These are phyloP conservation scores for Drosophila koepferae DNA, from an alignment of 2,888 invertebrate genomes.

Conservation along the genomic window DNA sequence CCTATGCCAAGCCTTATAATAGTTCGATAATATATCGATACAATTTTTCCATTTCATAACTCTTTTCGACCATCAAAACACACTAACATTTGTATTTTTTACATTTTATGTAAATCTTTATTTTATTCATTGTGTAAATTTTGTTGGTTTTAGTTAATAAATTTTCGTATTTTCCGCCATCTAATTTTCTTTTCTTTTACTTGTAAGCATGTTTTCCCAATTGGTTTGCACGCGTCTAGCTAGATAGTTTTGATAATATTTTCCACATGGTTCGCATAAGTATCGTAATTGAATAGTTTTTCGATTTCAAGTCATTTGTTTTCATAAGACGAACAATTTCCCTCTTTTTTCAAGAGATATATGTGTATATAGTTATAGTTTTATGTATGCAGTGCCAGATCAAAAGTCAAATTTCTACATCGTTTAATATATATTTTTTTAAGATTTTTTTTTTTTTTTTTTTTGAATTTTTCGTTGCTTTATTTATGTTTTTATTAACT, in stretches of 20 bases:
- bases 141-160: slow-evolving; percentile 63
- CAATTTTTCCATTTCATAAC: neutral
- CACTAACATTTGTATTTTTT: slow-evolving; percentile 30
- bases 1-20: neutral
- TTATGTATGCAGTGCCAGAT: slow-evolving; percentile 49
- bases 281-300: slow-evolving; percentile 45
- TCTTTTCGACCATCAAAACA: neutral
- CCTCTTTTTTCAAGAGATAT: slow-evolving; percentile 47
- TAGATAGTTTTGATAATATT: slow-evolving; percentile 37
- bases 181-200: slow-evolving; percentile 11
- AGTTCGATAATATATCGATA: neutral
- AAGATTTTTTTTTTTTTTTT: slow-evolving; percentile 39
- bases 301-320: slow-evolving; percentile 62
- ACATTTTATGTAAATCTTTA: slow-evolving; percentile 77
- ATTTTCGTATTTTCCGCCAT: slow-evolving; percentile 39
- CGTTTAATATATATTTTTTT: slow-evolving; percentile 11
- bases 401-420: slow-evolving; percentile 55
- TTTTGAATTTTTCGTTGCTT: slow-evolving; percentile 63
- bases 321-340: slow-evolving; percentile 68
- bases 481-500: slow-evolving; percentile 73
- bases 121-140: slow-evolving; percentile 72
- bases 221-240: slow-evolving; percentile 69
- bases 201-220: slow-evolving; percentile 57
- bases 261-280: slow-evolving; percentile 31
- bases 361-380: slow-evolving; percentile 17